Evolutionary conservation across 2,888 invertebrate genomes (phyloP), one percentile per base, ranked within the genome.

Genomic region (Dasypolia templi): DNA sequence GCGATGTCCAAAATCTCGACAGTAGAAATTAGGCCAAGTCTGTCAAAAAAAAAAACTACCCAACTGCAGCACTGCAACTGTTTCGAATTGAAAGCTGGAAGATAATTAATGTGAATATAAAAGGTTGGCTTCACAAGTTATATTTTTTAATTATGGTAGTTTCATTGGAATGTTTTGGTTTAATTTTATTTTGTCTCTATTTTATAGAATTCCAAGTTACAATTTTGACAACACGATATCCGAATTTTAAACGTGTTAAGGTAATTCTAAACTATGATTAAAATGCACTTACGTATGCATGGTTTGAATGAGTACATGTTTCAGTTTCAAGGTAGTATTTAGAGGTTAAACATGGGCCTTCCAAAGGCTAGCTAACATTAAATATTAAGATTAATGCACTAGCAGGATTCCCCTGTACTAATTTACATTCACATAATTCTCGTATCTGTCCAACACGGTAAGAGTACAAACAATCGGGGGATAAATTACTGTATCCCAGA

Each of bases 1-100:
- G 82, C 85, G 89, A 89, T 91, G 87, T 84, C 82, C 85, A 84
- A 91, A 77, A 93, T 91, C 82, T 86, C 83, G 90, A 91, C 89
- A 82, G 86, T 83, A 89, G 84, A 92, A 94, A 93, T 94, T 93
- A 89, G 93, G 94, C 78, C 93, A 92, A 89, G 91, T 89, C 90
- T 90, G 89, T 91, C 91, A 92, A 89, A 87, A 86, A 89, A 87
- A 86, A 89, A 89, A 89, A 86, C 79, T 88, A 84, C 88, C 88
- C 88, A 88, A n/a, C n/a, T n/a, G n/a, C n/a, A n/a, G n/a, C n/a
- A n/a, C n/a, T n/a, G n/a, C n/a, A n/a, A n/a, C 89, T 88, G 91
- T 90, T 92, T 90, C 86, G 79, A 86, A 80, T 74, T 81, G 83
- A 83, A 83, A 81, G 75, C 73, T 71, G 84, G 85, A 89, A 87